Percentiles rank a stretch among this genome's conserved stretches.
These are phyloP conservation scores for Seriola dumerili DNA, from an alignment of 2,113 vertebrate species.

Conservation along the genomic window DNA sequence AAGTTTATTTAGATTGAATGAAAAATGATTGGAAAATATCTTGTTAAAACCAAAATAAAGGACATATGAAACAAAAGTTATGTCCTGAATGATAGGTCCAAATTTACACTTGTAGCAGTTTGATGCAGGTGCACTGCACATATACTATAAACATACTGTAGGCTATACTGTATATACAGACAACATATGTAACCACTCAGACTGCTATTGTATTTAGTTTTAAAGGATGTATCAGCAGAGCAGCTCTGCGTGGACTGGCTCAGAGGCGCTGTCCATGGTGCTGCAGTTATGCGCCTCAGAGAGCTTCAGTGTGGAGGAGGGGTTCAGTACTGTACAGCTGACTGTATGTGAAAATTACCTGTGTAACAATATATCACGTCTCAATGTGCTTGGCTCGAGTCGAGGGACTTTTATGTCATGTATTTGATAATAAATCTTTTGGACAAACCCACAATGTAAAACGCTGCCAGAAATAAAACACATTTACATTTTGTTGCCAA, in stretches of 20 bases:
- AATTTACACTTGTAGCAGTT: not conserved
- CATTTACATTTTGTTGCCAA: not conserved
- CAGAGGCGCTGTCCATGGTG: constrained; percentile 68
- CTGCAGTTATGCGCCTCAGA: constrained; percentile 59
- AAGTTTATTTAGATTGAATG: too few relatives aligned
- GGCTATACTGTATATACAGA: too few relatives aligned
- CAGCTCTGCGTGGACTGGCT: not conserved
- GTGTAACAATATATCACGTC: not conserved
- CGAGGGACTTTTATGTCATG: not conserved
- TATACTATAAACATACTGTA: not conserved
- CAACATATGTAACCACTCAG: not conserved
- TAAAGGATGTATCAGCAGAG: not conserved
- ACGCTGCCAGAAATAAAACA: not conserved
- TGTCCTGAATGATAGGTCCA: too few relatives aligned
- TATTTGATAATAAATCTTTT: not conserved
- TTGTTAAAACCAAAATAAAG: too few relatives aligned
- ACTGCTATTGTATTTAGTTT: not conserved
- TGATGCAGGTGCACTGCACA: not conserved
- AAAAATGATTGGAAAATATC: too few relatives aligned
- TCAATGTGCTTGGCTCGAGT: not conserved
- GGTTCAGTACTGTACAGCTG: not conserved
- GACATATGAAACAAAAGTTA: too few relatives aligned
- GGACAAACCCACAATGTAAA: not conserved
- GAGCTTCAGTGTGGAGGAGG: constrained; percentile 20
- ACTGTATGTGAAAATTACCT: not conserved